Conservation (phyloP, 2,113 vertebrate genomes). For the Anolis carolinensis region DNA sequence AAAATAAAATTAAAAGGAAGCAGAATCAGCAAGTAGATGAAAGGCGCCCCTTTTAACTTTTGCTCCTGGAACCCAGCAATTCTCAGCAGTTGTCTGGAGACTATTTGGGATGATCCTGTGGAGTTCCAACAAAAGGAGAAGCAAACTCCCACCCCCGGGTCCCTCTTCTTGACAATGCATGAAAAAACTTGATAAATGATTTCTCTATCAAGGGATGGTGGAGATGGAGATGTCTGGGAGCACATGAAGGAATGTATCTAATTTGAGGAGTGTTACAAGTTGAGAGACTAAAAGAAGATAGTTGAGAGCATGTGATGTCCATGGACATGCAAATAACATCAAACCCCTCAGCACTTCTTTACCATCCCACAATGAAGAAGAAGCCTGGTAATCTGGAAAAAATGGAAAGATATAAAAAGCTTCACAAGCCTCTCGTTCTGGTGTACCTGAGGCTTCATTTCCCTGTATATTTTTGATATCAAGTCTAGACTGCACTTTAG, state of each 20-base stretch:
- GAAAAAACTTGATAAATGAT: constrained; percentile 85
- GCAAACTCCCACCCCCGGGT: constrained; percentile 73
- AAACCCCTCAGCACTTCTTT: neutral
- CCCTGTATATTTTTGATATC: too few species aligned
- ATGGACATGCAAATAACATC: neutral
- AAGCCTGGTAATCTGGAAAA: neutral
- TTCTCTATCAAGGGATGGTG: constrained; percentile 73
- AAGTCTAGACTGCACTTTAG: too few species aligned
- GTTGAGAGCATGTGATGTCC: neutral
- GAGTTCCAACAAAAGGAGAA: constrained; percentile 80
- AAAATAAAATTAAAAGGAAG: constrained; percentile 75
- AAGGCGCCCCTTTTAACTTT: constrained; percentile 78
- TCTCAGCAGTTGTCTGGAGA: constrained; percentile 86
- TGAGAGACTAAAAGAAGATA: constrained; percentile 18
- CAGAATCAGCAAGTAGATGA: constrained; percentile 75
- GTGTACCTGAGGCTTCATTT: neutral
- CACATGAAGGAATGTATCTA: constrained; percentile 66
- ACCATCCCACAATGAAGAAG: neutral
- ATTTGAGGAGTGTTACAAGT: constrained; percentile 53
- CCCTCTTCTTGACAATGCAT: constrained; percentile 76
- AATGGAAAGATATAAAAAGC: fast-evolving
- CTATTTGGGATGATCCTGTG: constrained; percentile 77
- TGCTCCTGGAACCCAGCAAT: constrained; percentile 74
- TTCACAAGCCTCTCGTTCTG: neutral
- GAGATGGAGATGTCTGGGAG: constrained; percentile 79